These are phyloP conservation scores for Trypoxylus dichotomus DNA, from an alignment of 1,140 invertebrate species.

Conservation along the genomic window DNA sequence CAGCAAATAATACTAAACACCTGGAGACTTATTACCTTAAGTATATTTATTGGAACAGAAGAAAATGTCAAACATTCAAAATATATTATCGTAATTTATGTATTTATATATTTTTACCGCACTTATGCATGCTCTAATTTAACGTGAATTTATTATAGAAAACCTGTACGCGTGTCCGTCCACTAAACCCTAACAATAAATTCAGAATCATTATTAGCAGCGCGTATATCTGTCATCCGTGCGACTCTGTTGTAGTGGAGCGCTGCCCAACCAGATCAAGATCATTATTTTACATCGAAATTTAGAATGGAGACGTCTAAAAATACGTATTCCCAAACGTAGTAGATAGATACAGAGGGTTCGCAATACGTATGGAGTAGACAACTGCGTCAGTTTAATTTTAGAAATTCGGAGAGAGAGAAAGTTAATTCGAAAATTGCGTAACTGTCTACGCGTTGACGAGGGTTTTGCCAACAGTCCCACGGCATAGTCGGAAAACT, in stretches of 20 bases:
- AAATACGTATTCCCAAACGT: not conserved
- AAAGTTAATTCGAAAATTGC: conserved; percentile 28
- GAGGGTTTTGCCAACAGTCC: conserved; percentile 19
- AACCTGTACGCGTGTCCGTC: not conserved
- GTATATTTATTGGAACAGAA: not conserved
- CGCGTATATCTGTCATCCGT: conserved; percentile 14
- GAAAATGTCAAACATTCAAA: conserved; percentile 10
- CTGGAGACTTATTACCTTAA: not conserved
- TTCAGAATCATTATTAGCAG: conserved; percentile 16
- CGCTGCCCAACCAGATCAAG: not conserved
- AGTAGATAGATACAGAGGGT: not conserved
- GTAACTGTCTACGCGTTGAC: conserved; percentile 26
- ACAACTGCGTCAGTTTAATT: not conserved
- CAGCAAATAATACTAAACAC: not conserved
- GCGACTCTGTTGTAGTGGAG: not conserved
- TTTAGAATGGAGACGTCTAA: conserved; percentile 25
- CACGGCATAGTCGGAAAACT: not conserved
- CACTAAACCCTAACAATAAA: conserved; percentile 15
- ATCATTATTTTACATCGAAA: conserved; percentile 24
- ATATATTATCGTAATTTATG: conserved; percentile 12
- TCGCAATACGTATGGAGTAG: not conserved
- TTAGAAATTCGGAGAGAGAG: conserved; percentile 24
- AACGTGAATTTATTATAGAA: conserved; percentile 5
- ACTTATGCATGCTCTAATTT: conserved; percentile 5
- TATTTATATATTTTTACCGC: not conserved